Base-by-base conservation (phyloP, 2,113 vertebrate genomes). In the Athene cunicularia region DNA sequence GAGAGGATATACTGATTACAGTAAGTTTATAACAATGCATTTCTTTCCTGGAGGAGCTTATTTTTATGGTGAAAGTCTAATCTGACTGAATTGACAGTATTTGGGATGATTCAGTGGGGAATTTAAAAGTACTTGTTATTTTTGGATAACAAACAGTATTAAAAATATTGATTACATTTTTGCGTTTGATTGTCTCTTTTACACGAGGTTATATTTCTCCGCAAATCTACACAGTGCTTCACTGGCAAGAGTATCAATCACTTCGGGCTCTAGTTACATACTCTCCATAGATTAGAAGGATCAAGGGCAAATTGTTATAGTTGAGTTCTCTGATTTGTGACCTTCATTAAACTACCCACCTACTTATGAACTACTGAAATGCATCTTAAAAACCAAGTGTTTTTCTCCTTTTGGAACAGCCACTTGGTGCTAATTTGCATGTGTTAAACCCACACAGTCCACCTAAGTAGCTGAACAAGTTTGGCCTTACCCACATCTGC, bases 131-230 rank as follows among this genome's bases (percentile, higher is more conserved):
- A 82, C 35, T 82, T 91, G 59, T 72, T 95, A 91, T 87, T 95
- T 97, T 87, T 80, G 27, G 45, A 80, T 89, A 90, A 84, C 32
- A 83, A 83, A 55, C 28, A 75, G 8, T 83, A 84, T 94, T 90
- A 71, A 92, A 94, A 90, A 52, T 93, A 87, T 75, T 64, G 83
- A 91, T 91, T 87, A 23, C 14, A 19, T 81, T 95, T 87, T 87
- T 95, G 43, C 35, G 75, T 91, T 89, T 67, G 39, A 79, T 80
- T 91, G 43, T 86, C 58, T 95, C 27, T 84, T 83, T 88, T 53
- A 68, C 33, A 45, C 21, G 89, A 88, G 43, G 70, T 94, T 95
- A 80, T 87, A 80, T 87, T 95, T 91, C 76, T 87, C 49, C 49
- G 86, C 35, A 35, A 35, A 52, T 56, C 76, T 59, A 43, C 28